Conservation (phyloP, 2,113 vertebrate genomes). For the Notechis scutatus region DNA sequence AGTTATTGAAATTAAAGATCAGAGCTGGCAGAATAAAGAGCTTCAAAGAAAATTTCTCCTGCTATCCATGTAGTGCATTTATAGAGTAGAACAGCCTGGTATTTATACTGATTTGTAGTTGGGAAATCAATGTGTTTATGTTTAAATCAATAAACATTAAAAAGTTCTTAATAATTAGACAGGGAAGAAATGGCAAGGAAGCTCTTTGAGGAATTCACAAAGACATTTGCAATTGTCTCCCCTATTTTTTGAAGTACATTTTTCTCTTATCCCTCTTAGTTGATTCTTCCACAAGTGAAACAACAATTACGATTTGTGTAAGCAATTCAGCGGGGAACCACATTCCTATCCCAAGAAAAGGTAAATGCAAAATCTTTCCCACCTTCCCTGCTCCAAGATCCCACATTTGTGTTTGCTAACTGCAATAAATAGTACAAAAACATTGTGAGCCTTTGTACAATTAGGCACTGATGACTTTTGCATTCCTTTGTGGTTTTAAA, state of each 20-base stretch:
- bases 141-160: constrained; percentile 29
- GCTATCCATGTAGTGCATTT: background rate
- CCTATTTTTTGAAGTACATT: background rate
- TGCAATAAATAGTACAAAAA: background rate
- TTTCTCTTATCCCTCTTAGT: background rate
- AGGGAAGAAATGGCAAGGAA: background rate
- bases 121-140: background rate
- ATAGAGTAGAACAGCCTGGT: background rate
- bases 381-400: background rate
- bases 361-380: no score
- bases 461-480: background rate
- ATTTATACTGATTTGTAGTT: constrained; percentile 32
- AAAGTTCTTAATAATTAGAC: background rate
- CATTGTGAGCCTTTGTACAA: background rate
- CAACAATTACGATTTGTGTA: background rate
- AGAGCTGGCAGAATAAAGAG: constrained; percentile 16
- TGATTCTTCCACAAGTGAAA: background rate
- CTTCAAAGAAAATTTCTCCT: constrained; percentile 11
- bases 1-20: constrained; percentile 30
- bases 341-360: background rate
- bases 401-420: background rate
- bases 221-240: background rate
- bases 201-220: background rate
- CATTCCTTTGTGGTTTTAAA: constrained; percentile 37
- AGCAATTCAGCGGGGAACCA: background rate